Evolutionary conservation across 2,888 invertebrate genomes (phyloP).

Genomic region (Heliconius cydno): DNA sequence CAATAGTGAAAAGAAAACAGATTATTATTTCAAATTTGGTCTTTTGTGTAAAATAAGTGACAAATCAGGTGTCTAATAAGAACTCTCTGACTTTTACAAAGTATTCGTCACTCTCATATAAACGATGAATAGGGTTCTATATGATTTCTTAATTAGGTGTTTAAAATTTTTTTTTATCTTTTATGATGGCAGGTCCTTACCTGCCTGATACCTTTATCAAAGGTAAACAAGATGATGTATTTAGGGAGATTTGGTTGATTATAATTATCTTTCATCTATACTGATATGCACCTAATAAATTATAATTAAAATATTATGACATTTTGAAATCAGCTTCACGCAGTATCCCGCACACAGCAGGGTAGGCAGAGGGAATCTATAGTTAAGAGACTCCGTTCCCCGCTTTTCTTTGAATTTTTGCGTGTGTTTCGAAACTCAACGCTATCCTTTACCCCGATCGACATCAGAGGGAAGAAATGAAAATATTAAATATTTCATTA

Average conservation of each 20-base stretch:
- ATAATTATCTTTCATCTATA: too few species aligned
- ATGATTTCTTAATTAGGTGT: background rate
- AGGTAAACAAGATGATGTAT: too few species aligned
- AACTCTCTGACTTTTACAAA: background rate
- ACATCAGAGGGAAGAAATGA: background rate
- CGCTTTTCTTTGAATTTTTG: background rate
- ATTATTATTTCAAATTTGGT: background rate
- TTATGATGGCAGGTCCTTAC: too few species aligned
- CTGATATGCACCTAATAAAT: too few species aligned
- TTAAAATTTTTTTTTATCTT: background rate
- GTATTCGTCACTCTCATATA: background rate
- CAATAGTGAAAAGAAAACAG: background rate
- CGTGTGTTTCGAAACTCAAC: background rate
- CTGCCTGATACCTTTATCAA: too few species aligned
- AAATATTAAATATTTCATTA: background rate
- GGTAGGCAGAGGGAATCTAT: background rate
- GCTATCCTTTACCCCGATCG: background rate
- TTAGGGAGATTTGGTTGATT: too few species aligned
- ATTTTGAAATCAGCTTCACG: background rate
- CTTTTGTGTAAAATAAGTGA: background rate
- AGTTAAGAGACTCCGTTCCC: background rate
- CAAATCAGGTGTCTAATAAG: background rate
- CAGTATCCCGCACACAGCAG: background rate
- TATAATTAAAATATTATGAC: too few species aligned
- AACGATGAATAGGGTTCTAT: background rate